Evolutionary conservation across 2,797 vertebrate species (phyloP), one percentile per base, ranked within the genome.

Genomic region (Melanotaenia maccullochi): DNA sequence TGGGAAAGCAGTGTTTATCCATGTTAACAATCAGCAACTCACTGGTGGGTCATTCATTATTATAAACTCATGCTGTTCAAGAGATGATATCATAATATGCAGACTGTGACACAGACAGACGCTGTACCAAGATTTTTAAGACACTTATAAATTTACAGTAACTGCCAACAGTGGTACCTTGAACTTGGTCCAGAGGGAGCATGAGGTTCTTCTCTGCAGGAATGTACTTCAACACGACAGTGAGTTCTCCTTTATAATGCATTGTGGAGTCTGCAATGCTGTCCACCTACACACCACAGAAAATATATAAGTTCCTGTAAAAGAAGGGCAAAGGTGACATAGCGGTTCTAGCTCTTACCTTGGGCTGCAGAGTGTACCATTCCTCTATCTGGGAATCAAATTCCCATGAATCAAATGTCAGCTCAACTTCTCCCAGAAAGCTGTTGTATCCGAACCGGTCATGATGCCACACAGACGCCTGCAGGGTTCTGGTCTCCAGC

Each of bases 211-310:
- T 97, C 84, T 97, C 96, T 71, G 96, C 95, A 52, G 97, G 96
- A 72, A 96, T 96, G 68, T 99, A 99, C 81, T 95, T 96, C 82
- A 99, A 90, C 80, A 96, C 94, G 44, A 99, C 95, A 0, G 95
- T 97, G 87, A 99, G 92, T 71, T 99, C 98, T 87, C 98, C 98
- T 92, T 97, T 98, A 78, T 99, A 99, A 4, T 98, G 97, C 89
- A 97, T 94, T 0, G 93, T 92, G 56, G 91, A 76, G 69, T 98
- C 97, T 56, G 95, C 74, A 3, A 73, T 78, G 79, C 83, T 85
- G 63, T 97, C 97, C 89, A 89, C 75, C 97, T 99, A 73, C 65
- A 84, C 55, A 72, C 71, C 18, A 35, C 25, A 58, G 14, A 55
- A 65, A 7, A 22, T 35, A 33, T 25, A 30, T 1, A 9, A 49